Evolutionary conservation across 2,113 vertebrate genomes (phyloP).

Genomic region (Scomber japonicus): DNA sequence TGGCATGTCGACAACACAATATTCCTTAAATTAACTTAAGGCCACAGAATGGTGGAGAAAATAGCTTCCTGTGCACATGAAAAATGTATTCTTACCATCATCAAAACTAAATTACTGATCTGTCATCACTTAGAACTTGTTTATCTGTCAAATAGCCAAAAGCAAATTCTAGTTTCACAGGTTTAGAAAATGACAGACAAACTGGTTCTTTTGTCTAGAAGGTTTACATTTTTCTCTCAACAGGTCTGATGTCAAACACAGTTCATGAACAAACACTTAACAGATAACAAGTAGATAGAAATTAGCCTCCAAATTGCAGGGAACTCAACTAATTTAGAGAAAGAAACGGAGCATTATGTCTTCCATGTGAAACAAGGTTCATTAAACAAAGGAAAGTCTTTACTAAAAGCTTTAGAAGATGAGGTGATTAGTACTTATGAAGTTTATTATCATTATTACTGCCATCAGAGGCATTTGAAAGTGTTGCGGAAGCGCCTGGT

Average conservation of each 20-base stretch:
- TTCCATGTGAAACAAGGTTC: constrained; percentile 3
- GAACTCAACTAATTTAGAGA: constrained; percentile 19
- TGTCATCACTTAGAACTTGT: neutral
- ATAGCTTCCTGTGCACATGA: neutral
- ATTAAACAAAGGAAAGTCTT: constrained; percentile 42
- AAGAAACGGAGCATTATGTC: constrained; percentile 11
- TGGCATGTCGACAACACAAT: neutral
- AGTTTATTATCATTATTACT: constrained; percentile 34
- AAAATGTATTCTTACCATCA: neutral
- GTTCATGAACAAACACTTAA: constrained; percentile 8
- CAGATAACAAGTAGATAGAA: constrained; percentile 8
- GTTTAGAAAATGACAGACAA: neutral
- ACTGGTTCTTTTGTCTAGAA: neutral
- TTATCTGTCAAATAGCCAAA: neutral
- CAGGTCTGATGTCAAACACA: constrained; percentile 1
- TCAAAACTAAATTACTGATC: neutral
- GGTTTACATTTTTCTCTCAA: neutral
- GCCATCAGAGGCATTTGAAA: constrained; percentile 29
- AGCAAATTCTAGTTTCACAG: neutral
- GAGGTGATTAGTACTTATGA: constrained; percentile 49
- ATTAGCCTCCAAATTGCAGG: constrained; percentile 24
- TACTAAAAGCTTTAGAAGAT: constrained; percentile 40
- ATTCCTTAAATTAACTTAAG: neutral
- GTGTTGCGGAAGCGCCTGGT: neutral
- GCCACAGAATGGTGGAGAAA: neutral